Evolutionary conservation across 2,888 invertebrate species (phyloP).

Genomic region (Rhimphoctona megacephalus): DNA sequence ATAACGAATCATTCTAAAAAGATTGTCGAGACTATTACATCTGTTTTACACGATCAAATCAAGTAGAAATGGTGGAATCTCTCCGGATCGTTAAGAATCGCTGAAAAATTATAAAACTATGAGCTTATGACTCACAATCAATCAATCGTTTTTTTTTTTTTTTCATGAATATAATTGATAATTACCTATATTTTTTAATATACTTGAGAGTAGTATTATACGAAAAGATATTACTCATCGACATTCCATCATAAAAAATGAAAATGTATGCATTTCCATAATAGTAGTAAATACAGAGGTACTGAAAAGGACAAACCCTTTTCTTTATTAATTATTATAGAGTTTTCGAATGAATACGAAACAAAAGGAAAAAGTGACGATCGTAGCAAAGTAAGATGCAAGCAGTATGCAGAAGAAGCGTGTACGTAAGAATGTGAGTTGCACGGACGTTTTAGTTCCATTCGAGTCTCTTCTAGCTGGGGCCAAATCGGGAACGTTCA

Average conservation of each 20-base stretch:
- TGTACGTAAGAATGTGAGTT: constrained; percentile 33
- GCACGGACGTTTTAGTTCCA: constrained; percentile 25
- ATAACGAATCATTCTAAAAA: constrained; percentile 41
- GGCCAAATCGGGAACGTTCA: constrained; percentile 59
- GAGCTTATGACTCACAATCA: no score
- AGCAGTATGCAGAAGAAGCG: background rate
- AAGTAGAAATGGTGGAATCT: no score
- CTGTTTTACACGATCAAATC: background rate
- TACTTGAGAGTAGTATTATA: background rate
- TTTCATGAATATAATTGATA: no score
- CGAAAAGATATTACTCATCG: background rate
- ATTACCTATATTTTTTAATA: no score
- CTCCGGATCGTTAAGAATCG: no score
- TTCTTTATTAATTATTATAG: background rate
- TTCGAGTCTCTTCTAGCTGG: constrained; percentile 43
- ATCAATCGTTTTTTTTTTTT: no score
- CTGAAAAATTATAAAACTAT: no score
- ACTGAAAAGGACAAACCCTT: background rate
- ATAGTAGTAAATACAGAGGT: background rate
- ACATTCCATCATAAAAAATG: background rate
- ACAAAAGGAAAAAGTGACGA: constrained; percentile 21
- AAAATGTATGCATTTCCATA: no score
- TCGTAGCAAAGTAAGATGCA: constrained; percentile 24
- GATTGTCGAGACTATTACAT: constrained; percentile 29
- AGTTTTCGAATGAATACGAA: background rate